Percentiles rank a stretch among this genome's conserved stretches.
phyloP scores from a whole-genome alignment of 2,113 vertebrate species.

The Seriola aureovittata region DNA sequence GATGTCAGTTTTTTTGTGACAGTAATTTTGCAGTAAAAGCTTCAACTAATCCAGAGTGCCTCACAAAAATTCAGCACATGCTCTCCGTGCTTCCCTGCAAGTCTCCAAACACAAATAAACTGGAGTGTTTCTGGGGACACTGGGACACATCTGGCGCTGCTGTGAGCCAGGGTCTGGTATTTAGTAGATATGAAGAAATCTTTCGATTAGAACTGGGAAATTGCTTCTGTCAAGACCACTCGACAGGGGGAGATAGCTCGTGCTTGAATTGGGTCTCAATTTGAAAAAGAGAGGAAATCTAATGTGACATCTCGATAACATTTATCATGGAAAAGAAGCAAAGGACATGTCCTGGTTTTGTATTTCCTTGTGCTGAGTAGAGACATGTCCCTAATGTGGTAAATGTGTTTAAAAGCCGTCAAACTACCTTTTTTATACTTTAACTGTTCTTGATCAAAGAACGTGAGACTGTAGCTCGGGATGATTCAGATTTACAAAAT shows the following conservation, averaged over 20 bases:
- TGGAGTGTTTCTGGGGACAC: constrained; percentile 32
- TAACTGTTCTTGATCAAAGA: constrained; percentile 21
- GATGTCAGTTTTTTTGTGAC: not conserved
- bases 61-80: constrained; percentile 9
- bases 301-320: constrained; percentile 78
- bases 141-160: constrained; percentile 72
- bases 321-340: constrained; percentile 55
- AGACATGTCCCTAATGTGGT: constrained; percentile 16
- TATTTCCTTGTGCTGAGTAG: constrained; percentile 19
- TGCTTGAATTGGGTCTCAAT: constrained; percentile 75
- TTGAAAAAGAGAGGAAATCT: constrained; percentile 74
- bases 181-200: constrained; percentile 76
- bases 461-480: not conserved
- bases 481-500: constrained; percentile 33
- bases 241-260: constrained; percentile 59
- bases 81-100: constrained; percentile 1
- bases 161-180: constrained; percentile 47
- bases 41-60: not conserved
- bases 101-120: constrained; percentile 29
- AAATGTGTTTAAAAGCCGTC: constrained; percentile 27
- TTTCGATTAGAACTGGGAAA: constrained; percentile 80
- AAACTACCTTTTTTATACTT: not conserved
- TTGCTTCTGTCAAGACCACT: constrained; percentile 83
- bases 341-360: constrained; percentile 27
- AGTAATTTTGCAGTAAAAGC: not conserved